A percentile compares a stretch with the other conserved stretches of the same genome.
phyloP scores from a whole-genome alignment of 2,888 invertebrate genomes.

The Anorthoa munda region DNA sequence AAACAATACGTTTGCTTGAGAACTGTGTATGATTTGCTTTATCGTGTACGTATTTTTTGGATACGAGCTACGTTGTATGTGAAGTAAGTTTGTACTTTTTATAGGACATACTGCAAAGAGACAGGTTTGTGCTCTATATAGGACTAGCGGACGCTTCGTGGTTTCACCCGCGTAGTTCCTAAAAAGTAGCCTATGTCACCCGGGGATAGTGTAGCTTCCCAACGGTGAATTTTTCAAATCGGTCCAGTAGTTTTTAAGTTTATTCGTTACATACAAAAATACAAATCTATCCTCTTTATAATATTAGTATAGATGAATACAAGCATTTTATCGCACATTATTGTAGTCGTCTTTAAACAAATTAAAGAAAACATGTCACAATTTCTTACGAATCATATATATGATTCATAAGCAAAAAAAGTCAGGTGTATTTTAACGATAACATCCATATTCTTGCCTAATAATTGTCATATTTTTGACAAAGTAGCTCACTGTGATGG shows the following conservation, averaged over 20 bases:
- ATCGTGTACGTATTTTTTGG: conserved; percentile 12
- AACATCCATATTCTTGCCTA: conserved; percentile 40
- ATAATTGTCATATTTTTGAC: conserved; percentile 60
- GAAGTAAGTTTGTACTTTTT: background rate
- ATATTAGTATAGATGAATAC: no score
- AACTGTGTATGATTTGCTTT: conserved; percentile 54
- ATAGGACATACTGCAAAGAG: background rate
- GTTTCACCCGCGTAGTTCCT: no score
- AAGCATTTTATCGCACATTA: background rate
- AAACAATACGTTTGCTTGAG: conserved; percentile 74
- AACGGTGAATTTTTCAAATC: no score
- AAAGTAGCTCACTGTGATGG: conserved; percentile 48
- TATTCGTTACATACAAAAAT: no score
- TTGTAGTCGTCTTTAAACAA: background rate
- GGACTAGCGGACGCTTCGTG: no score
- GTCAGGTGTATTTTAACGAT: background rate
- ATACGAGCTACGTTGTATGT: conserved; percentile 5
- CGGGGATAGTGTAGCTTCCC: no score
- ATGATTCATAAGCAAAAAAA: conserved; percentile 19
- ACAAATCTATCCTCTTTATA: no score
- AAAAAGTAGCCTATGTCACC: no score
- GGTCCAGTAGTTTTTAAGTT: no score
- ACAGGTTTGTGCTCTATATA: background rate
- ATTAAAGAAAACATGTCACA: background rate
- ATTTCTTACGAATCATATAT: background rate